Conservation (phyloP, 2,888 invertebrate species). For the Meiosimyza platycephala region DNA sequence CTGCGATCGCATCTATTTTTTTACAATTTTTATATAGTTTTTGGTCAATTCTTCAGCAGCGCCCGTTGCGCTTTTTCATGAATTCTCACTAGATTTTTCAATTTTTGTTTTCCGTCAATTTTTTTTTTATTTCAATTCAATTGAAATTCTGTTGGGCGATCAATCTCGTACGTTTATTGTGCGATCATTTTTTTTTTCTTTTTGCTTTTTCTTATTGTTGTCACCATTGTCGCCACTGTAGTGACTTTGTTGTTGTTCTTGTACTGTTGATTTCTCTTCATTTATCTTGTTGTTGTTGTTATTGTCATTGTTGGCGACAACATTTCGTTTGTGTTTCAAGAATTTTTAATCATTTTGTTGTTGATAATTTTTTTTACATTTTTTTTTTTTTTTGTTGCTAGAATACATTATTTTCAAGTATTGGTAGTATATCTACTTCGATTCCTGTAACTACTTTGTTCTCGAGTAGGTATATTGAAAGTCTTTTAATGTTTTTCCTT, state of each 20-base stretch:
- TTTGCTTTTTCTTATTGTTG: conserved; percentile 27
- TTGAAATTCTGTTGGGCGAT: conserved; percentile 26
- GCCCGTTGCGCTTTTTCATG: not conserved
- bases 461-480: not conserved
- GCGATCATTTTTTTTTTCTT: conserved; percentile 24
- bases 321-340: conserved; percentile 44
- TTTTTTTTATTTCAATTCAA: conserved; percentile 33
- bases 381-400: conserved; percentile 1
- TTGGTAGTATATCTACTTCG: not conserved
- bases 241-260: conserved; percentile 26
- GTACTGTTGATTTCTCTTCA: conserved; percentile 46
- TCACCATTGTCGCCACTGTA: conserved; percentile 17
- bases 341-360: conserved; percentile 51
- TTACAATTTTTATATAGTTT: conserved; percentile 4
- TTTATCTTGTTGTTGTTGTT: conserved; percentile 36
- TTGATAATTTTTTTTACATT: conserved; percentile 13
- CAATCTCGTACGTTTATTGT: conserved; percentile 16
- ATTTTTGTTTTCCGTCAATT: not conserved
- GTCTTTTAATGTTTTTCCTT: conserved; percentile 20
- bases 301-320: conserved; percentile 33
- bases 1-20: not conserved
- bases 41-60: conserved; percentile 20
- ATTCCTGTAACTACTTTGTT: not conserved
- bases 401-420: no score
- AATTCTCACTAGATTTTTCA: not conserved